These are phyloP conservation scores for Dicrostonyx torquatus DNA, from an alignment of 2,797 vertebrate species.

Conservation along the genomic window DNA sequence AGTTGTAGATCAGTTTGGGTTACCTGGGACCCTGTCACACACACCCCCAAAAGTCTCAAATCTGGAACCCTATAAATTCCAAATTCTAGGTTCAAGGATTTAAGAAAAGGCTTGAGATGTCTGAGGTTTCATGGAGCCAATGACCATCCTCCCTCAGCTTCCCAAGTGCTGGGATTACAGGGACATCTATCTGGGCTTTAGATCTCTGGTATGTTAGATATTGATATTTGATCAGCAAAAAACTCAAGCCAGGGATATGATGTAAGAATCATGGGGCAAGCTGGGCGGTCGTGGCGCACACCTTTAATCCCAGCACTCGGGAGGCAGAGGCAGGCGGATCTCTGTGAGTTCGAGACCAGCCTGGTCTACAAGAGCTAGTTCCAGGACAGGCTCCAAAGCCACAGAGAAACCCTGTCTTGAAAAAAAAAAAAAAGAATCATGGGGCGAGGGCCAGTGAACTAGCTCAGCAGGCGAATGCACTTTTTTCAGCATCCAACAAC, in stretches of 20 bases:
- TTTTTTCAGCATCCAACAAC: not conserved
- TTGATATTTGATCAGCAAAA: not conserved
- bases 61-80: not conserved
- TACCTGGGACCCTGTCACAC: not conserved
- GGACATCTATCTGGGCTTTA: not conserved
- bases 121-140: not conserved
- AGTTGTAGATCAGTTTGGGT: not conserved
- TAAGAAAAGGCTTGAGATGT: not conserved
- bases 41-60: not conserved
- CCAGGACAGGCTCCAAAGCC: too few species aligned
- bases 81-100: constrained; percentile 2
- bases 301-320: too few species aligned
- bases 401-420: too few species aligned
- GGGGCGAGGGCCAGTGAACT: not conserved
- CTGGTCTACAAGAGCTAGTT: too few species aligned
- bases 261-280: not conserved
- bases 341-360: too few species aligned
- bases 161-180: too few species aligned
- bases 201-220: not conserved
- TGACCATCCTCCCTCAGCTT: not conserved
- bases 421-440: too few species aligned
- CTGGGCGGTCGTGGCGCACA: too few species aligned
- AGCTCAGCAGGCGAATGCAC: too few species aligned
- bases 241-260: not conserved
- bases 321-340: too few species aligned